Evolutionary conservation across 2,888 invertebrate genomes (phyloP).

Genomic region (Elgonia sp.): DNA sequence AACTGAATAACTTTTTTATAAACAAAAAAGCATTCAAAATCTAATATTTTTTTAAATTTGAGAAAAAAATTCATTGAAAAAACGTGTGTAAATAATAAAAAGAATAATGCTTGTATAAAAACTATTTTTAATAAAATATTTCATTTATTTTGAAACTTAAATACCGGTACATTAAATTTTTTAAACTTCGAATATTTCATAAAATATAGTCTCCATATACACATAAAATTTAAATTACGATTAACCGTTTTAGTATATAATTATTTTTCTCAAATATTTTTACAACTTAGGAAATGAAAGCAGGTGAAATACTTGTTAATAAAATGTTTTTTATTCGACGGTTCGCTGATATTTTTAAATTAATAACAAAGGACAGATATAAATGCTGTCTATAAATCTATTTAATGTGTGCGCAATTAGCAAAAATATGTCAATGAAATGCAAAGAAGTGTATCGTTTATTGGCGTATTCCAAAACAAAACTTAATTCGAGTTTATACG

Average conservation of each 20-base stretch:
- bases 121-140: no score
- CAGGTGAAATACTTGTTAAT: neutral
- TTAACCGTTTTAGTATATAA: no score
- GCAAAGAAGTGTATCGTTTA: slow-evolving; percentile 25
- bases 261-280: neutral
- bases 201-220: neutral
- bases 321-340: neutral
- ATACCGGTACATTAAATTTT: no score
- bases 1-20: no score
- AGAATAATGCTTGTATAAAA: no score
- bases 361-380: slow-evolving; percentile 22
- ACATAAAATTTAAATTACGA: neutral
- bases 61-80: no score
- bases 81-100: no score
- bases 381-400: slow-evolving; percentile 32
- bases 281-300: neutral
- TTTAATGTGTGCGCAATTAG: slow-evolving; percentile 25
- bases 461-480: neutral
- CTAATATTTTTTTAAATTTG: no score
- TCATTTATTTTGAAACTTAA: no score
- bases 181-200: no score
- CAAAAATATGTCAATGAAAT: slow-evolving; percentile 43
- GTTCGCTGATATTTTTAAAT: neutral
- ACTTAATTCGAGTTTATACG: neutral
- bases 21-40: no score